phyloP scores from a whole-genome alignment of 2,113 vertebrate species.

The Dipodomys merriami region DNA sequence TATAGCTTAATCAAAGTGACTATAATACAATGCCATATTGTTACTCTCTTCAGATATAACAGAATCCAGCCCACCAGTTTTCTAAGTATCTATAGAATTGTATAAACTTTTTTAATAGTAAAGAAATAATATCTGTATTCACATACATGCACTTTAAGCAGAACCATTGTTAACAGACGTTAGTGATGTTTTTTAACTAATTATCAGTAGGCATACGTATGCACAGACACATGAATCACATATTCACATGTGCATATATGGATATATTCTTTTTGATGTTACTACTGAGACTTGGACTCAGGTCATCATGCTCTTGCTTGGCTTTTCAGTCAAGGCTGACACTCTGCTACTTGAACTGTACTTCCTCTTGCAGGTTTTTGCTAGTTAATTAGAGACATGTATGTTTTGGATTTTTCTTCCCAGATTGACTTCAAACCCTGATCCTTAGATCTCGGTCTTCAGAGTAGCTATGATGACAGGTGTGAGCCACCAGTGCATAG shows the following conservation, averaged over 20 bases:
- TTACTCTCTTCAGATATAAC: background rate
- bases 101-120: background rate
- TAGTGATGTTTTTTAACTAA: background rate
- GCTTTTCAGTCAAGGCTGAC: too few relatives aligned
- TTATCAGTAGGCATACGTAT: background rate
- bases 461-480: too few relatives aligned
- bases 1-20: background rate
- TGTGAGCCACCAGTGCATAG: background rate
- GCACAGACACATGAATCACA: background rate
- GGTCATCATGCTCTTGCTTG: too few relatives aligned
- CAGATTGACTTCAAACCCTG: too few relatives aligned
- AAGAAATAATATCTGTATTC: background rate
- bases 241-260: background rate
- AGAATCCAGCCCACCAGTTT: background rate
- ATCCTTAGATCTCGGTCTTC: too few relatives aligned
- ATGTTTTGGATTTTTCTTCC: too few relatives aligned
- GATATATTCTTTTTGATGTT: too few relatives aligned
- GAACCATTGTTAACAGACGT: background rate
- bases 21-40: background rate
- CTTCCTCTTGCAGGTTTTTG: too few relatives aligned
- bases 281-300: too few relatives aligned
- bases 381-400: too few relatives aligned
- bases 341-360: too few relatives aligned
- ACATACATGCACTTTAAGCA: background rate
- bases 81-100: background rate